phyloP scores from a whole-genome alignment of 2,888 invertebrate species.

The Pollenia griseotomentosa region DNA sequence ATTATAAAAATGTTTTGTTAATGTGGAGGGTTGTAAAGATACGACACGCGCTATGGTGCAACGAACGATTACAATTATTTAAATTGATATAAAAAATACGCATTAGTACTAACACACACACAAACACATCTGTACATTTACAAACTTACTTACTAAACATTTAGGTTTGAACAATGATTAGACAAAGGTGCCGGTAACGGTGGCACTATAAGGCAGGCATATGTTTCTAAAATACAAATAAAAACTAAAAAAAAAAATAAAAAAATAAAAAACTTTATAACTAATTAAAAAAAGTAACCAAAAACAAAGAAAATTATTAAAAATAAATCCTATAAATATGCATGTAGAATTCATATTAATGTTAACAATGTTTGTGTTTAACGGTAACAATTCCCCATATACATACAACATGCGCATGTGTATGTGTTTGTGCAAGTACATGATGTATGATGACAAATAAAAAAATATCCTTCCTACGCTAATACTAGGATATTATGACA shows the following conservation, averaged over 20 bases:
- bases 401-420: not conserved
- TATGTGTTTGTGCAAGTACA: not conserved
- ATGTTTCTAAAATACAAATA: slow-evolving; percentile 35
- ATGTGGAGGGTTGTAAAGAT: slow-evolving; percentile 68
- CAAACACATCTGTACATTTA: not conserved
- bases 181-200: slow-evolving; percentile 21
- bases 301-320: not conserved
- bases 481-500: not conserved
- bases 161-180: slow-evolving; percentile 50
- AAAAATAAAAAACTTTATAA: slow-evolving; percentile 20
- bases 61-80: slow-evolving; percentile 66
- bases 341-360: slow-evolving; percentile 3
- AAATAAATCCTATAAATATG: slow-evolving; percentile 17
- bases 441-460: slow-evolving; percentile 41
- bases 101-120: slow-evolving; percentile 15
- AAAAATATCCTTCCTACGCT: not conserved
- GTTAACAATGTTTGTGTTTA: not conserved
- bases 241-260: slow-evolving; percentile 8
- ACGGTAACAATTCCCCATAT: not conserved
- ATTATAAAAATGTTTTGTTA: slow-evolving; percentile 45
- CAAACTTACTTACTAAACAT: not conserved
- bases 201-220: slow-evolving; percentile 45
- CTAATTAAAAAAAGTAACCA: not conserved
- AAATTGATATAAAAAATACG: slow-evolving; percentile 57
- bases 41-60: slow-evolving; percentile 66